Evolutionary conservation across 2,888 invertebrate genomes (phyloP).

Genomic region (Drosophila lutescens): DNA sequence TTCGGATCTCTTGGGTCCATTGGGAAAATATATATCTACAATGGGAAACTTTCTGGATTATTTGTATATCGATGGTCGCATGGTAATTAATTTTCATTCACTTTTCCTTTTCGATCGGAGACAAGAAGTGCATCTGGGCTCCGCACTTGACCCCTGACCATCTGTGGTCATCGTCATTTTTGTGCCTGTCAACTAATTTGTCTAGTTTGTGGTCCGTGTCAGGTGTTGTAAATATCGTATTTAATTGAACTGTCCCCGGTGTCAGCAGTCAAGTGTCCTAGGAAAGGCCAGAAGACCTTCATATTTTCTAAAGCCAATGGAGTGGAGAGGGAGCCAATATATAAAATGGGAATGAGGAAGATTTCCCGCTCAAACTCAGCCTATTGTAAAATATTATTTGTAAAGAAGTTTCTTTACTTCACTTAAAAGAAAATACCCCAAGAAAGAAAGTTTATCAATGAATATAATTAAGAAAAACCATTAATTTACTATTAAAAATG

Average conservation of each 20-base stretch:
- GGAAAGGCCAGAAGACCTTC: conserved; percentile 22
- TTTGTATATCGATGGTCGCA: conserved; percentile 13
- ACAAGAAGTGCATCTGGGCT: conserved; percentile 49
- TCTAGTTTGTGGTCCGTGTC: conserved; percentile 71
- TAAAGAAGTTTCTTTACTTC: neutral
- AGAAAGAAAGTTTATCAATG: too few species aligned
- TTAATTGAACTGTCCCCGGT: conserved; percentile 69
- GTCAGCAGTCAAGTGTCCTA: conserved; percentile 29
- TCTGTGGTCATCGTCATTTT: conserved; percentile 36
- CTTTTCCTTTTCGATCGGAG: conserved; percentile 22
- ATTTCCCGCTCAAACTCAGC: neutral
- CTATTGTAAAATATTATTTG: neutral
- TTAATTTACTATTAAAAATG: too few species aligned
- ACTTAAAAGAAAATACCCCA: too few species aligned
- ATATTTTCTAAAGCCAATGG: conserved; percentile 49
- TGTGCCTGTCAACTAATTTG: conserved; percentile 60
- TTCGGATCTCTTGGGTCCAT: neutral
- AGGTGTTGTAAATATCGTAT: conserved; percentile 68
- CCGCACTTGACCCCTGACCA: conserved; percentile 48
- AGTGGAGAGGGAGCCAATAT: conserved; percentile 5
- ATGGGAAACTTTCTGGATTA: conserved; percentile 43
- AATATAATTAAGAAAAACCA: too few species aligned
- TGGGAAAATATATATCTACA: neutral
- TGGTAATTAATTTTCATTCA: conserved; percentile 65
- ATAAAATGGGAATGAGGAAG: neutral